phyloP scores from a whole-genome alignment of 2,113 vertebrate species.

The Platysternon megacephalum region DNA sequence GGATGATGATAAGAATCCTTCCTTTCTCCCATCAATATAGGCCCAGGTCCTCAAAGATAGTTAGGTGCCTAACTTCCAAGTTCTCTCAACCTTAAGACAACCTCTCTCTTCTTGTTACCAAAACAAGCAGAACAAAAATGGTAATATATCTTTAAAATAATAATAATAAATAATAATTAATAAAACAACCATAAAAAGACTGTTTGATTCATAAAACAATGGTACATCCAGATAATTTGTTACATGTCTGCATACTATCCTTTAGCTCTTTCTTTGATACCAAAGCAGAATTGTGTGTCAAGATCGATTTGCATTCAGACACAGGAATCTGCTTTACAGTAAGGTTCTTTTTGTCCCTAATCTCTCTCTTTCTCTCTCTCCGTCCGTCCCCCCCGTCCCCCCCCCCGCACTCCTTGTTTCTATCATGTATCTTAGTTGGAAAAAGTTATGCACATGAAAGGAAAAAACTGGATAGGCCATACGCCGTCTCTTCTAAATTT shows the following conservation, averaged over 20 bases:
- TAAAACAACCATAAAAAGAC: not conserved
- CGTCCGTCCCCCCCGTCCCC: not conserved
- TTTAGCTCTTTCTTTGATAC: slow-evolving; percentile 43
- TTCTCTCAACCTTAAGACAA: slow-evolving; percentile 46
- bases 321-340: slow-evolving; percentile 46
- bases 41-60: not conserved
- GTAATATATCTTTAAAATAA: slow-evolving; percentile 11
- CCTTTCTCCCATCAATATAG: not conserved
- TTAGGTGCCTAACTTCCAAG: not conserved
- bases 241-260: slow-evolving; percentile 37
- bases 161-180: not conserved
- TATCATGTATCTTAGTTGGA: not conserved
- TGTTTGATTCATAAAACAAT: slow-evolving; percentile 56
- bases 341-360: not conserved
- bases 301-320: slow-evolving; percentile 47
- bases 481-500: not conserved
- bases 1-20: not conserved
- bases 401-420: not conserved
- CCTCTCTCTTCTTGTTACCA: slow-evolving; percentile 9
- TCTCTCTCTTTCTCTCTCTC: not conserved
- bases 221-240: slow-evolving; percentile 26
- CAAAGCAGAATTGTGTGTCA: not conserved
- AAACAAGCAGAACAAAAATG: not conserved
- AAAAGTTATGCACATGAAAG: slow-evolving; percentile 19
- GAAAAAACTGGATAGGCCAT: not conserved